These are phyloP conservation scores for Antheraea assamensis DNA, from an alignment of 2,888 invertebrate species.

Conservation along the genomic window DNA sequence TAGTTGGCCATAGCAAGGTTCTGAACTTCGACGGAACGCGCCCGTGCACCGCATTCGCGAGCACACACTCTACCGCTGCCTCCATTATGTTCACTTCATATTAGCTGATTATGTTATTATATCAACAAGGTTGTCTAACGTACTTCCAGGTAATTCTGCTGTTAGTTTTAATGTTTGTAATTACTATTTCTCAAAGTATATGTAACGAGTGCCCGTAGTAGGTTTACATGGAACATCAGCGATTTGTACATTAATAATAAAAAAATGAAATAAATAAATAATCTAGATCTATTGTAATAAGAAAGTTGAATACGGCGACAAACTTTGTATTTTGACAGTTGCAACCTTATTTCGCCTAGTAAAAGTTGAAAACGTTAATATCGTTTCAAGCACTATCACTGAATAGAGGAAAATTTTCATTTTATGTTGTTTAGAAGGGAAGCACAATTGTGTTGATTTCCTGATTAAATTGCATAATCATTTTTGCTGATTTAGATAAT, in stretches of 20 bases:
- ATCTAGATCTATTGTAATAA: too few species aligned
- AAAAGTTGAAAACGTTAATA: too few species aligned
- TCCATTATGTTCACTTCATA: slow-evolving; percentile 10
- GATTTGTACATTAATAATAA: too few species aligned
- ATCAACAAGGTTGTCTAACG: slow-evolving; percentile 25
- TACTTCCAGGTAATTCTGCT: not conserved
- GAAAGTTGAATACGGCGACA: too few species aligned
- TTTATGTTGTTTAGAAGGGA: too few species aligned
- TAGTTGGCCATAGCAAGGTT: slow-evolving; percentile 33
- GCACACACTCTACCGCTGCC: not conserved
- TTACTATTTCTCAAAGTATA: not conserved
- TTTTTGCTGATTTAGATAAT: not conserved
- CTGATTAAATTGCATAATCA: not conserved
- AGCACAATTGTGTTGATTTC: not conserved
- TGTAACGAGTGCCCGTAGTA: too few species aligned
- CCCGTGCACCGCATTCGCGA: not conserved
- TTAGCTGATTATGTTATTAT: slow-evolving; percentile 28
- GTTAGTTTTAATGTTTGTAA: not conserved
- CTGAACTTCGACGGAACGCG: slow-evolving; percentile 18
- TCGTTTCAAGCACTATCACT: not conserved
- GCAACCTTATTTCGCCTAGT: too few species aligned
- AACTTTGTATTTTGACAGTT: not conserved
- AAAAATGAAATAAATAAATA: too few species aligned
- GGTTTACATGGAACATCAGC: too few species aligned
- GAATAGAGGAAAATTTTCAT: not conserved